Evolutionary conservation across 2,113 vertebrate species (phyloP), one percentile per base, ranked within the genome.

Genomic region (Collichthys lucidus): DNA sequence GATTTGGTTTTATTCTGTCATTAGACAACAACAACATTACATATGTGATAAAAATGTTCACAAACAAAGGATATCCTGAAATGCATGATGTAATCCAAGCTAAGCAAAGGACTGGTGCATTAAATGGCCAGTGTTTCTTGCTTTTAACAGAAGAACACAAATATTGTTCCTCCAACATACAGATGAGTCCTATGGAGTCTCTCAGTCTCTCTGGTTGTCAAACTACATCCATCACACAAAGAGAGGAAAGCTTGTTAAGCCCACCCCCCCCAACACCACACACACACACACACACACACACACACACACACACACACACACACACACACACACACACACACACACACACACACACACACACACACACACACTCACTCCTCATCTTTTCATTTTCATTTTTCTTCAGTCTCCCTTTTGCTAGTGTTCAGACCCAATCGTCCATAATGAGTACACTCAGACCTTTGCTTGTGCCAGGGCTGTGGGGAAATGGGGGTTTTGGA

Each of bases 361-460:
- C 16, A 70, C 44, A 64, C 74, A 42, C 75, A 69, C 40, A 60
- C 29, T 52, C 52, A 83, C n/a, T n/a, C n/a, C 67, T 68, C 62
- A 67, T 46, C 42, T 49, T 61, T 67, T 71, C 44, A 57, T 49
- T 61, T 67, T 71, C 44, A 57, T 77, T 68, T 74, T 46, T 47
- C 60, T 77, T 1, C 40, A 59, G 15, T 75, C 42, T 82, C 4
- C 11, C 29, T 80, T 5, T 88, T 74, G 77, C 56, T 86, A 67
- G 64, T 66, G 59, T 87, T 85, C 77, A 73, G 69, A 79, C 75
- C 12, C 90, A 82, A 91, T 92, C 59, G 17, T 77, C 69, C 76
- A 74, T 91, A 91, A 92, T 92, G 87, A 93, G 86, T 70, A 73
- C 82, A 49, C 82, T 86, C 72, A 89, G 59, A 73, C 49, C 77